Percentiles rank a stretch among this genome's conserved stretches.
phyloP scores from a whole-genome alignment of 2,797 vertebrate species.

The Chaenodraco wilsoni region DNA sequence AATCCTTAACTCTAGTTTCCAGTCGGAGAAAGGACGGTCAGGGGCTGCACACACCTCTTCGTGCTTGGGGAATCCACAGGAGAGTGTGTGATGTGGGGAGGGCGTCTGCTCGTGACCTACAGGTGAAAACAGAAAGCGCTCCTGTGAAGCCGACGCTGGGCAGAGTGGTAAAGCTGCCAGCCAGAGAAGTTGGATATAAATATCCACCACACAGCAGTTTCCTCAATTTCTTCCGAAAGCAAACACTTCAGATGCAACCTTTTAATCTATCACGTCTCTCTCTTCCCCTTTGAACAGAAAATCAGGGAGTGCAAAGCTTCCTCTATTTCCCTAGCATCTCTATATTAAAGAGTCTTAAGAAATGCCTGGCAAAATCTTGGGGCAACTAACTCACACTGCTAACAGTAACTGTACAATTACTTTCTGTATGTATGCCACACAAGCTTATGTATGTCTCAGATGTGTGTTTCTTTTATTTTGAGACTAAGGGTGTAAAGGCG shows the following conservation, averaged over 20 bases:
- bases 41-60: constrained; percentile 55
- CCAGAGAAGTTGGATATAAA: constrained; percentile 59
- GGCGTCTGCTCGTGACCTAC: constrained; percentile 47
- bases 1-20: constrained; percentile 57
- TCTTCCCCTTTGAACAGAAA: constrained; percentile 41
- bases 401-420: constrained; percentile 24
- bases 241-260: constrained; percentile 76
- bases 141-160: constrained; percentile 48
- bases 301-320: constrained; percentile 45
- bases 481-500: constrained; percentile 63
- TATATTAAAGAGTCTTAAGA: constrained; percentile 12
- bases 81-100: constrained; percentile 69
- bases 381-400: constrained; percentile 15
- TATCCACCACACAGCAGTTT: constrained; percentile 69
- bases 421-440: constrained; percentile 30
- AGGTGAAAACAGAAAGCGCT: constrained; percentile 66
- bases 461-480: constrained; percentile 61
- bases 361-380: not conserved
- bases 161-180: constrained; percentile 32
- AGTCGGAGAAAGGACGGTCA: constrained; percentile 59
- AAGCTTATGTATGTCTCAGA: constrained; percentile 44
- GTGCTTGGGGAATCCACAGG: constrained; percentile 52
- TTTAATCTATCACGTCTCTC: constrained; percentile 76
- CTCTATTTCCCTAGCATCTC: constrained; percentile 18
- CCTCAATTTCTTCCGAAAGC: constrained; percentile 70